These are phyloP conservation scores for Hoplodrina blanda DNA, from an alignment of 2,888 invertebrate species.

Conservation along the genomic window DNA sequence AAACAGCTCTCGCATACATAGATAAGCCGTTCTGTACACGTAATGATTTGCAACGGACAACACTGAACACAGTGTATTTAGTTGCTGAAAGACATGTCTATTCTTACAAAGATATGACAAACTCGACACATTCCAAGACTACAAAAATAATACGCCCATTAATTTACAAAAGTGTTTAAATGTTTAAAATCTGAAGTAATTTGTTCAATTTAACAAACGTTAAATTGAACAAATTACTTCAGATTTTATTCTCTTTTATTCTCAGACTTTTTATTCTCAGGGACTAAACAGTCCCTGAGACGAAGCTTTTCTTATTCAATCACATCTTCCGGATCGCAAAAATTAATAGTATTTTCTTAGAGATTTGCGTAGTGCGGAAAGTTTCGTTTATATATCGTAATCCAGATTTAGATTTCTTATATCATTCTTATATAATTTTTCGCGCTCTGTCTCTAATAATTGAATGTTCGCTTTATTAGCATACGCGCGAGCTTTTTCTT, in stretches of 20 bases:
- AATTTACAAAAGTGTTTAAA: slow-evolving; percentile 37
- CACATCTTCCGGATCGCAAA: slow-evolving; percentile 34
- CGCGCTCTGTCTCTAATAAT: slow-evolving; percentile 8
- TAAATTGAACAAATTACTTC: no score
- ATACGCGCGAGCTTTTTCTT: not conserved
- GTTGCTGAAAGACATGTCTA: slow-evolving; percentile 70
- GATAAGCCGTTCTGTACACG: slow-evolving; percentile 52
- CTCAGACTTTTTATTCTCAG: no score
- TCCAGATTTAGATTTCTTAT: slow-evolving; percentile 29
- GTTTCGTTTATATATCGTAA: slow-evolving; percentile 24
- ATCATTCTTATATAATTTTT: slow-evolving; percentile 29
- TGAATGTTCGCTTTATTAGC: not conserved
- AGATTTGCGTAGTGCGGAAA: slow-evolving; percentile 42
- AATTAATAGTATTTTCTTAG: slow-evolving; percentile 28
- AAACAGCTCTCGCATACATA: slow-evolving; percentile 63
- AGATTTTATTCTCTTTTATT: no score
- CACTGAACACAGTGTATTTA: slow-evolving; percentile 62
- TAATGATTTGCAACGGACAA: slow-evolving; percentile 68
- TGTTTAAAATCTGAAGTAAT: slow-evolving; percentile 19
- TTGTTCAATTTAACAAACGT: slow-evolving; percentile 36
- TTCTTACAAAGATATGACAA: slow-evolving; percentile 69
- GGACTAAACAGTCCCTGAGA: slow-evolving; percentile 19
- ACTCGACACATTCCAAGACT: slow-evolving; percentile 45
- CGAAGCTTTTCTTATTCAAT: slow-evolving; percentile 25
- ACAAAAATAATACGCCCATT: slow-evolving; percentile 51